Base-by-base conservation (phyloP, 2,888 invertebrate genomes). In the Clistopyga incitator region DNA sequence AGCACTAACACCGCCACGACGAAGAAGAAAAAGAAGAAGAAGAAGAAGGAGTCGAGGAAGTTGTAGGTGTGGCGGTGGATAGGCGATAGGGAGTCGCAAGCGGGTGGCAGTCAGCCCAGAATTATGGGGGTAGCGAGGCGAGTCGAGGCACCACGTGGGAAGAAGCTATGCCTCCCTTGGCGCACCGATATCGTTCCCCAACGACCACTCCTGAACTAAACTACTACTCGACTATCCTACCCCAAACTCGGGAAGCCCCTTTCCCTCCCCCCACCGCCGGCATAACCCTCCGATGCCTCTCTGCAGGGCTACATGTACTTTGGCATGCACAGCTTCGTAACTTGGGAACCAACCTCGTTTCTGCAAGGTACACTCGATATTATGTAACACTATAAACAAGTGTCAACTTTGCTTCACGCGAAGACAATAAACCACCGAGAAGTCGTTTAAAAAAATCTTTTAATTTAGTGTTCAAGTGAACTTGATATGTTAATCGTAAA, bases 121-220 rank as follows among this genome's bases (percentile, higher is more conserved):
- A 89, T 92, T 92, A 91, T 91, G 91, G 90, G 91, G 90, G 88
- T 89, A 90, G 89, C 91, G 89, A 88, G 86, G 85, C 89, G 89
- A 90, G 90, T 87, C 87, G 86, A 84, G 88, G 88, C 88, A 89
- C 90, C 90, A 90, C 90, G 90, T 90, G 91, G 92, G 89, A 92
- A 90, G 91, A 90, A 92, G 91, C 91, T 91, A 92, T 92, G 91
- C 90, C 90, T 92, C 92, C 93, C 92, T 86, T 90, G 92, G 89
- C 90, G 90, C 90, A 88, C 81, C 87, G 88, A 88, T 90, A 93
- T 92, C 90, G 92, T 90, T 92, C 92, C 93, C 93, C 88, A 92
- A 92, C 89, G 92, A 88, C 90, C 90, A 91, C 91, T 92, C 90
- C 87, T 80, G 88, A 90, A 91, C 92, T 91, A 92, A 92, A 92